Evolutionary conservation across 1,140 invertebrate species (phyloP).

Genomic region (Caenorhabditis elegans): DNA sequence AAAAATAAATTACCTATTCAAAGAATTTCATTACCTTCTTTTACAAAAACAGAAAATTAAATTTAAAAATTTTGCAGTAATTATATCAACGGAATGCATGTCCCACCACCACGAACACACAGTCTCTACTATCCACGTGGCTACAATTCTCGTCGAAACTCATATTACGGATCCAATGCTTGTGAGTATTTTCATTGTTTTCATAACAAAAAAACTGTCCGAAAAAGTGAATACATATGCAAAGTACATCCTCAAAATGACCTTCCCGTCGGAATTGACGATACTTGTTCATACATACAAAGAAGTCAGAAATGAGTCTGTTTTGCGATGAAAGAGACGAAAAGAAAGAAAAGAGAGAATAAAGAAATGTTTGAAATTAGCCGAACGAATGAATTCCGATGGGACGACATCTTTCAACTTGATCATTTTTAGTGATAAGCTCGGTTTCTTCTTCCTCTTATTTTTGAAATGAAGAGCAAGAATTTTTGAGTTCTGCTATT

Average conservation of each 20-base stretch:
- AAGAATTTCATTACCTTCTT: no score
- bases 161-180: slow-evolving; percentile 15
- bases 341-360: neutral
- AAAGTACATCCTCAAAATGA: slow-evolving; percentile 13
- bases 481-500: neutral
- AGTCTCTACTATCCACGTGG: slow-evolving; percentile 23
- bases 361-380: neutral
- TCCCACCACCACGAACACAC: neutral
- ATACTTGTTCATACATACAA: neutral
- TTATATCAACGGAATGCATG: slow-evolving; percentile 24
- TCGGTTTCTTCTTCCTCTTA: neutral
- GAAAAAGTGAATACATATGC: neutral
- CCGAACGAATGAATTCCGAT: neutral
- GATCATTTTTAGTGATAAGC: slow-evolving; percentile 10
- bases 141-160: neutral
- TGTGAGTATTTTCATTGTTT: neutral
- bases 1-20: no score
- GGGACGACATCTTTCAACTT: neutral
- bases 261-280: neutral
- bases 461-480: neutral
- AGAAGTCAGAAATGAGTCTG: neutral
- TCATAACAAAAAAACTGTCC: no score
- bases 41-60: no score
- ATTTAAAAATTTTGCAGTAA: neutral
- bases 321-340: no score